Base-by-base conservation (phyloP, 2,113 vertebrate genomes). In the Tachycineta bicolor region DNA sequence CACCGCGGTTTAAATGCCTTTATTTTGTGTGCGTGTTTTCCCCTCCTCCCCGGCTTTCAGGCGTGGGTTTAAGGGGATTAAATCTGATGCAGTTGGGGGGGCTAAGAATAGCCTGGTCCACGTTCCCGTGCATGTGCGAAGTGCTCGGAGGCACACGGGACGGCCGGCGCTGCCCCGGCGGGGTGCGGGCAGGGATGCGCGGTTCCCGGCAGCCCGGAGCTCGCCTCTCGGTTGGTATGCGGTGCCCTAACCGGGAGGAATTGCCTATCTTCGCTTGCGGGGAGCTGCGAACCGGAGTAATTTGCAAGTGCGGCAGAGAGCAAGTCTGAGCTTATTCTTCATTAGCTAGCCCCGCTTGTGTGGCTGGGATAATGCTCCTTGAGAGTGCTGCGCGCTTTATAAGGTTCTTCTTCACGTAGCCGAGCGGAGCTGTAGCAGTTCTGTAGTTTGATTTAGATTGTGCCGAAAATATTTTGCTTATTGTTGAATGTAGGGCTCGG, bases 171-270 rank as follows among this genome's bases (percentile, higher is more conserved):
- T 39, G 7, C 41, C 21, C 6, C 10, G 4, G 11, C 5, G 22
- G 47, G 39, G 1, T 4, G n/a, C n/a, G 3, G 34, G 52, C 50
- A 53, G 50, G 37, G 43, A 47, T 47, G 43, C 63, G 43, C 17
- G 7, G 11, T 8, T 5, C 9, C 37, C 37, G 2, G 39, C 10
- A 2, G 12, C 39, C 4, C 39, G 0, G 3, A 31, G 63, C 49
- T 60, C 2, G 5, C 13, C 1, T 28, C 15, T 12, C 3, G 17
- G 3, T 17, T 7, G 60, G 15, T 3, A 1, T 19, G 41, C 16
- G 1, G 0, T 82, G 75, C 70, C 50, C 75, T 23, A 6, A 50
- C 24, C 8, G 8, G 20, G 13, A 73, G 63, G 49, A 69, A 53
- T 18, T 3, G 28, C 33, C 37, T 60, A 41, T 1, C 87, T 75